A percentile compares a stretch with the other conserved stretches of the same genome.
Conservation (phyloP, 2,113 vertebrate genomes). For the Symphodus melops region DNA sequence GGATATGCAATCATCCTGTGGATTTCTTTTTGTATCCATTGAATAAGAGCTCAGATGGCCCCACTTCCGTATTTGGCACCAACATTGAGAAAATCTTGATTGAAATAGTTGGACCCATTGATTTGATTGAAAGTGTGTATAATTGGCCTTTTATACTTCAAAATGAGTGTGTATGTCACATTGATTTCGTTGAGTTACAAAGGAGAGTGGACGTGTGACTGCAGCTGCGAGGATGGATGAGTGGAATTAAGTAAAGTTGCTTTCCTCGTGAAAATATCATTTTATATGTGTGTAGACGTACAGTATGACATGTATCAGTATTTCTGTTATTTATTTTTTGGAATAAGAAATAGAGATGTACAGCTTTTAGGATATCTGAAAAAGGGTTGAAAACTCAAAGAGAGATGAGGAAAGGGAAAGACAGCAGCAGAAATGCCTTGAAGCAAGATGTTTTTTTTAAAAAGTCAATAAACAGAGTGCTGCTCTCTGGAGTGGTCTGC, state of each 20-base stretch:
- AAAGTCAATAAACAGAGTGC: conserved; percentile 64
- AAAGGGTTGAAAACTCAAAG: background rate
- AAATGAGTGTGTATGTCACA: conserved; percentile 24
- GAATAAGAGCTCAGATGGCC: conserved; percentile 55
- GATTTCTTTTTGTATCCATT: conserved; percentile 64
- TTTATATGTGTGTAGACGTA: background rate
- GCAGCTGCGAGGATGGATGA: conserved; percentile 19
- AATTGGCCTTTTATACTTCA: conserved; percentile 47
- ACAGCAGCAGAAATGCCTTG: conserved; percentile 42
- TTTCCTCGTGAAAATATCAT: background rate
- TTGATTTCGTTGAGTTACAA: background rate
- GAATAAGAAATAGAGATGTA: background rate
- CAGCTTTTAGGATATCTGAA: background rate
- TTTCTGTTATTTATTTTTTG: conserved; percentile 21
- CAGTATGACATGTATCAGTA: background rate
- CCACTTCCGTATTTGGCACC: conserved; percentile 73
- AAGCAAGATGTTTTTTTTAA: conserved; percentile 51
- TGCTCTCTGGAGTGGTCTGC: conserved; percentile 62
- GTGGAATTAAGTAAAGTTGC: no score
- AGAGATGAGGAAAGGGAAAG: conserved; percentile 13
- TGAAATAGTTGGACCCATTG: conserved; percentile 41
- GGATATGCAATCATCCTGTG: conserved; percentile 48
- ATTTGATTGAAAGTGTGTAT: conserved; percentile 26
- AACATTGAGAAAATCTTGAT: conserved; percentile 47
- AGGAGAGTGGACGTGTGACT: conserved; percentile 20